Percentiles rank a stretch among this genome's conserved stretches.
Evolutionary conservation across 1,140 invertebrate species (phyloP).

Genomic region (Whitmania pigra): DNA sequence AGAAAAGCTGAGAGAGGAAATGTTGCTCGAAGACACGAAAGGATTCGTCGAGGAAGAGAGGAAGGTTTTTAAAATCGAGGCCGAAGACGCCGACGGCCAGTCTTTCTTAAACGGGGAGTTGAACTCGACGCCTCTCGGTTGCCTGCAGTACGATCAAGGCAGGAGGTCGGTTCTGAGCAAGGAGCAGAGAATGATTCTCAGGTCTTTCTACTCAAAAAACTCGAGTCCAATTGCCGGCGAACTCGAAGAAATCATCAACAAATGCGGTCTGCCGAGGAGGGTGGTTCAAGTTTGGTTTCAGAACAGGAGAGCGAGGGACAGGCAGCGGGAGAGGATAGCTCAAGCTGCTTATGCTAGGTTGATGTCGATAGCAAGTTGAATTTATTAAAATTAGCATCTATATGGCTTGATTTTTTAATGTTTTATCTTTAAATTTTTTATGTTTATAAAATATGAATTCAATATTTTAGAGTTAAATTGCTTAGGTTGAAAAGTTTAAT

Average conservation of each 20-base stretch:
- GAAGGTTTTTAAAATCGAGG: not conserved
- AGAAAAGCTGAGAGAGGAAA: constrained; percentile 12
- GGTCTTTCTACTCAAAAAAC: not conserved
- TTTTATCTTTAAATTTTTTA: not conserved
- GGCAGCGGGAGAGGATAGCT: constrained; percentile 37
- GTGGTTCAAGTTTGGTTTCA: constrained; percentile 97
- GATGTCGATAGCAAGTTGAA: not conserved
- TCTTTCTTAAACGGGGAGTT: too few species aligned
- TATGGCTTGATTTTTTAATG: not conserved
- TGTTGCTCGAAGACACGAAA: not conserved
- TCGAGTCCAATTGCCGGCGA: constrained; percentile 3
- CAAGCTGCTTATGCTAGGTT: not conserved
- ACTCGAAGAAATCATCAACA: constrained; percentile 58
- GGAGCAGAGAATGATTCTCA: constrained; percentile 10
- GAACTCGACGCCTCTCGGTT: too few species aligned
- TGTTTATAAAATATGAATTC: not conserved
- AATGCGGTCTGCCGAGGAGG: constrained; percentile 73
- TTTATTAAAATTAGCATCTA: not conserved
- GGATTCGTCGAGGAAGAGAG: not conserved
- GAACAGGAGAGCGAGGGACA: constrained; percentile 81
- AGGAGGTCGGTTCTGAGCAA: constrained; percentile 4
- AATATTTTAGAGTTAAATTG: not conserved
- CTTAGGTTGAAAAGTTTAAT: too few species aligned
- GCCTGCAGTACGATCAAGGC: not conserved
- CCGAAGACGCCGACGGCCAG: not conserved